phyloP scores from a whole-genome alignment of 1,140 invertebrate species.

The Copidosoma floridanum region DNA sequence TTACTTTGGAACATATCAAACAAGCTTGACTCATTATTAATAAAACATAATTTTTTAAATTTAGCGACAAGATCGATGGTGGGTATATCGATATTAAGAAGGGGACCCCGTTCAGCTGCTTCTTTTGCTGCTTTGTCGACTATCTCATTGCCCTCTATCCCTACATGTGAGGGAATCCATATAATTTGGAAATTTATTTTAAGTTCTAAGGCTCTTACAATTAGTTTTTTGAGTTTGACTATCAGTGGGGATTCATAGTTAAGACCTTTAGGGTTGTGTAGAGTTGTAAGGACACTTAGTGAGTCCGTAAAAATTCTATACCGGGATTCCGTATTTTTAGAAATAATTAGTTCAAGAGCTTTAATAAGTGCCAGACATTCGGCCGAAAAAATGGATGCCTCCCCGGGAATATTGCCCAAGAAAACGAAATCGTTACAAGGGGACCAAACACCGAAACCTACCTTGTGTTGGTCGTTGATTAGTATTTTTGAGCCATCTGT shows the following conservation, averaged over 20 bases:
- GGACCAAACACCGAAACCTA: background rate
- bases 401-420: background rate
- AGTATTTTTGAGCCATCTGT: background rate
- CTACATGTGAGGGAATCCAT: background rate
- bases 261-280: background rate
- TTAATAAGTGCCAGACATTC: background rate
- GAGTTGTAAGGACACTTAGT: background rate
- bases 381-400: background rate
- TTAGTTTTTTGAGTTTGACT: background rate
- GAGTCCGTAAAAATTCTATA: background rate
- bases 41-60: background rate
- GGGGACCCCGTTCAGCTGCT: background rate
- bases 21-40: background rate
- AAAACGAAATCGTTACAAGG: background rate
- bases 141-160: background rate
- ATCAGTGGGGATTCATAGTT: background rate
- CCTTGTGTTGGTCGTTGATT: background rate
- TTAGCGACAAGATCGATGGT: background rate
- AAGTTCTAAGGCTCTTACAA: background rate
- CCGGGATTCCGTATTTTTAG: background rate
- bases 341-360: background rate
- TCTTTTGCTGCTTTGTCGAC: background rate
- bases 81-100: background rate
- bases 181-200: background rate
- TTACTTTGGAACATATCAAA: too few relatives aligned